phyloP scores from a whole-genome alignment of 2,888 invertebrate genomes.

The Halictus quadricinctus region DNA sequence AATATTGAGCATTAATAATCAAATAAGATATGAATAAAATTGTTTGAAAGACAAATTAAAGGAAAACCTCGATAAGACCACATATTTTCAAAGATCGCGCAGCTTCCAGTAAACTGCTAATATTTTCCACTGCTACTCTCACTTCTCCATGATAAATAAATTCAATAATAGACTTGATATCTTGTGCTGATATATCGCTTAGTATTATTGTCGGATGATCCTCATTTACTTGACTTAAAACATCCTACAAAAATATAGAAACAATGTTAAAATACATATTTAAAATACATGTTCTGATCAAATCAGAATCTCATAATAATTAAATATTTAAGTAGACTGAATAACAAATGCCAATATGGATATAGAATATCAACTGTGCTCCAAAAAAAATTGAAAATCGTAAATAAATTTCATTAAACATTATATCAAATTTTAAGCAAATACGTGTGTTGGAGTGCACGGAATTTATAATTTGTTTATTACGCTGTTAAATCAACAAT shows the following conservation, averaged over 20 bases:
- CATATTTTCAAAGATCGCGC: conserved; percentile 80
- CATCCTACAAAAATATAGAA: conserved; percentile 74
- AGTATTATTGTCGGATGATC: conserved; percentile 80
- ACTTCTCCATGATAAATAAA: conserved; percentile 82
- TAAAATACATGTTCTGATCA: not conserved
- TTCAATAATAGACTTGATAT: conserved; percentile 79
- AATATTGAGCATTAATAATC: not conserved
- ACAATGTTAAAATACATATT: not conserved
- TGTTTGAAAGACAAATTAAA: not conserved
- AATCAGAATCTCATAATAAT: not conserved
- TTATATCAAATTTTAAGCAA: not conserved
- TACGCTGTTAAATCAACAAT: not conserved
- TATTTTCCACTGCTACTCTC: conserved; percentile 78
- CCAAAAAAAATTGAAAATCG: not conserved
- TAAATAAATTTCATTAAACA: not conserved
- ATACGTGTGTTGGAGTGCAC: not conserved
- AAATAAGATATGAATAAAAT: not conserved
- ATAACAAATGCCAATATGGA: not conserved
- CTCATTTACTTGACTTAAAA: conserved; percentile 78
- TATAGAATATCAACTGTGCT: not conserved
- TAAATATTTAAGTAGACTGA: not conserved
- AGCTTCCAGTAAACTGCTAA: conserved; percentile 78
- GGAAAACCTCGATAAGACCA: conserved; percentile 78
- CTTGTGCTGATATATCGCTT: conserved; percentile 80
- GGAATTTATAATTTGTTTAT: not conserved